These are phyloP conservation scores for Drosophila pseudotakahashii DNA, from an alignment of 2,888 invertebrate genomes.

Conservation along the genomic window DNA sequence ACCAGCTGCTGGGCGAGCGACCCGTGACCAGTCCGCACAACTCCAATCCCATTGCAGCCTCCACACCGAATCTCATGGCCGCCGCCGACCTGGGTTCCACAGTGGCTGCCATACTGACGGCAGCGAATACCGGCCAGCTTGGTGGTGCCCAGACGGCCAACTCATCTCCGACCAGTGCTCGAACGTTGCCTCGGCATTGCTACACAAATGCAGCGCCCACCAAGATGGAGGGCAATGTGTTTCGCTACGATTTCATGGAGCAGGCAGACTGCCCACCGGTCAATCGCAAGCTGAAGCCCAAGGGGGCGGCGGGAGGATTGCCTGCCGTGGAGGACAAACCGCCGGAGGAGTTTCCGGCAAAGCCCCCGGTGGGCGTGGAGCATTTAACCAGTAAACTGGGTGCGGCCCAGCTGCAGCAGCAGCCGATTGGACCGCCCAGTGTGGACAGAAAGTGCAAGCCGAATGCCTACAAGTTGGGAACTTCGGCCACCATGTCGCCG, in stretches of 20 bases:
- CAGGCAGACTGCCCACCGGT: slow-evolving; percentile 88
- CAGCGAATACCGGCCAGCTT: slow-evolving; percentile 17
- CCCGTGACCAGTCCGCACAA: slow-evolving; percentile 76
- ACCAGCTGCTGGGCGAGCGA: slow-evolving; percentile 77
- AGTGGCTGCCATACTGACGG: slow-evolving; percentile 21
- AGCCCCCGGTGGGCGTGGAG: slow-evolving; percentile 75
- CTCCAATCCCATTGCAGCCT: slow-evolving; percentile 81
- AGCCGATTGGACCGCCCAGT: slow-evolving; percentile 85
- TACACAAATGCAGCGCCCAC: slow-evolving; percentile 86
- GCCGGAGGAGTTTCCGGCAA: slow-evolving; percentile 80
- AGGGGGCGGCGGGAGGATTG: slow-evolving; percentile 47
- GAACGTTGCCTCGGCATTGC: slow-evolving; percentile 84
- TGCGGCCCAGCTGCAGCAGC: slow-evolving; percentile 65
- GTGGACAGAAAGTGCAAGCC: slow-evolving; percentile 88
- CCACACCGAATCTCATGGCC: slow-evolving; percentile 82
- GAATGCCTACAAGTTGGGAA: slow-evolving; percentile 83
- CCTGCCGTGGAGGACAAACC: slow-evolving; percentile 76
- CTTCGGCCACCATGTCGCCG: slow-evolving; percentile 72
- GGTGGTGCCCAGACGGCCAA: slow-evolving; percentile 18
- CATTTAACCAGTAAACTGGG: slow-evolving; percentile 64
- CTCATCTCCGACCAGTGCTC: slow-evolving; percentile 66
- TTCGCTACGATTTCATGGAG: slow-evolving; percentile 85
- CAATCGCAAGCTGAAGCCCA: slow-evolving; percentile 92
- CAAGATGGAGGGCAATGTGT: slow-evolving; percentile 85
- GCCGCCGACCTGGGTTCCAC: neutral